These are phyloP conservation scores for Drosophila bocqueti DNA, from an alignment of 1,140 invertebrate genomes.

Conservation along the genomic window DNA sequence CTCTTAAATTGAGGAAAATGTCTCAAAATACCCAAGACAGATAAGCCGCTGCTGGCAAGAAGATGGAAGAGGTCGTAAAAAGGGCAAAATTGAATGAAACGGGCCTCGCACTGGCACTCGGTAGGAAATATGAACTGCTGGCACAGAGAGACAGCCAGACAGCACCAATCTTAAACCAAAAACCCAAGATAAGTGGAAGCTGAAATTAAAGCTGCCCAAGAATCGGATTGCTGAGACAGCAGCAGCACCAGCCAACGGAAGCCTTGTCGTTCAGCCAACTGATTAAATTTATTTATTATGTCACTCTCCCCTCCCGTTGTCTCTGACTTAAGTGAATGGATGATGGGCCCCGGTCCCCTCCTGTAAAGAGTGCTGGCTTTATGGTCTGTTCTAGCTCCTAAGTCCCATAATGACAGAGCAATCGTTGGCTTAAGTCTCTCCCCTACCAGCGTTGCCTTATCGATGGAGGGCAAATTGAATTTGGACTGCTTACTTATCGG, in stretches of 20 bases:
- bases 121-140: conserved; percentile 21
- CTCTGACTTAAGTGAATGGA: conserved; percentile 10
- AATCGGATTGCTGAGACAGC: conserved; percentile 26
- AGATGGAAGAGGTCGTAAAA: conserved; percentile 12
- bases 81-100: conserved; percentile 29
- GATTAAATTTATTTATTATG: conserved; percentile 79
- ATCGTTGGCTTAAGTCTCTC: conserved; percentile 25
- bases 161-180: conserved; percentile 16
- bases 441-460: conserved; percentile 10
- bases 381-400: conserved; percentile 51
- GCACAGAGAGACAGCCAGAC: conserved; percentile 8
- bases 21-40: conserved; percentile 8
- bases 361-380: conserved; percentile 14
- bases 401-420: conserved; percentile 53
- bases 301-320: conserved; percentile 25
- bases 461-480: conserved; percentile 60
- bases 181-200: conserved; percentile 41
- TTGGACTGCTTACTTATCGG: conserved; percentile 39
- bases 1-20: conserved; percentile 1
- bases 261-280: conserved; percentile 42
- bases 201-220: conserved; percentile 40
- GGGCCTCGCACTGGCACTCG: not conserved
- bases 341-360: conserved; percentile 9
- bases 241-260: conserved; percentile 23
- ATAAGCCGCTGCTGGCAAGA: conserved; percentile 26